phyloP scores from a whole-genome alignment of 2,113 vertebrate genomes.

The Podarcis raffonei region DNA sequence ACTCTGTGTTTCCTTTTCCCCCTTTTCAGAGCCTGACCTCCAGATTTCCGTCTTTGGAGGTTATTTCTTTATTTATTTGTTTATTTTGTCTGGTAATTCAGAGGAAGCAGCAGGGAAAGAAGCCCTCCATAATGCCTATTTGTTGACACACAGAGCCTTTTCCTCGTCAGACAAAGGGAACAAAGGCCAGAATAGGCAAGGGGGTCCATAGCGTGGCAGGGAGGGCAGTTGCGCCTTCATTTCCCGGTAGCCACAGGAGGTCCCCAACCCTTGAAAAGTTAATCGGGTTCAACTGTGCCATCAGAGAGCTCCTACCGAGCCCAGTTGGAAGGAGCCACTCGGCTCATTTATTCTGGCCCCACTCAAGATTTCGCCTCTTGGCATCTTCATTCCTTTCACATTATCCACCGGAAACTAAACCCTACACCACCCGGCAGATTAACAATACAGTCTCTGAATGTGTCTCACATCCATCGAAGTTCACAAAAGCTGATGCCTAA shows the following conservation, averaged over 20 bases:
- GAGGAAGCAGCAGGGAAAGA: constrained; percentile 49
- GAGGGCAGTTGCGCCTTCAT: fast-evolving
- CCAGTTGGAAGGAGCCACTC: constrained; percentile 11
- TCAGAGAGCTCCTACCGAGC: constrained; percentile 9
- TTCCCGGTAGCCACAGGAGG: neutral
- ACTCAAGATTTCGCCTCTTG: neutral
- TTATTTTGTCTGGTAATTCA: neutral
- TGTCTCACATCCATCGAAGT: too few relatives aligned
- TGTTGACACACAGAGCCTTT: constrained; percentile 38
- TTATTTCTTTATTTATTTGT: constrained; percentile 28
- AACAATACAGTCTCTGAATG: neutral
- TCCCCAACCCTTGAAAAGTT: constrained; percentile 24
- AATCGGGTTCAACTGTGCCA: neutral
- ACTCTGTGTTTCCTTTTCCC: neutral
- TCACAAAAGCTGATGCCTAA: too few relatives aligned
- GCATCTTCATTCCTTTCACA: neutral
- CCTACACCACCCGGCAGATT: neutral
- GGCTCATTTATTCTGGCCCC: neutral
- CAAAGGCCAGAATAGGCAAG: constrained; percentile 7
- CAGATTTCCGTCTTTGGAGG: constrained; percentile 34
- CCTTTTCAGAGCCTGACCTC: constrained; percentile 43
- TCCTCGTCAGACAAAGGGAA: constrained; percentile 44
- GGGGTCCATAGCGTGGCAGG: constrained; percentile 42
- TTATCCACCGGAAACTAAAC: neutral
- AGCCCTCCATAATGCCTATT: constrained; percentile 41